A percentile compares a stretch with the other conserved stretches of the same genome.
Evolutionary conservation across 2,113 vertebrate species (phyloP).

Genomic region (Corythaixoides concolor): DNA sequence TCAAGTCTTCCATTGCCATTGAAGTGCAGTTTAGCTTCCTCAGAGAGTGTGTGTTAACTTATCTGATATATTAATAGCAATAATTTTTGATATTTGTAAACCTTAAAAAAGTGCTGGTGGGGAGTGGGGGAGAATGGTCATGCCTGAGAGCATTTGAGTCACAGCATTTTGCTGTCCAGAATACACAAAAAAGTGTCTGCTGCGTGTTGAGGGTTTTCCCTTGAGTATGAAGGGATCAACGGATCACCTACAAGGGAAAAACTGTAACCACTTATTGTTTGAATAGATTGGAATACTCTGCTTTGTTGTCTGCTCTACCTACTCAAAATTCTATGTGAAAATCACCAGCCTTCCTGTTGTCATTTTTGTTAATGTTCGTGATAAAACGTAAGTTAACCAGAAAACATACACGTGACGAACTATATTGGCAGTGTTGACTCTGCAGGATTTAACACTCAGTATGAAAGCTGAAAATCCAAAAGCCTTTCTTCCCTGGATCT

Average conservation of each 20-base stretch:
- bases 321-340: background rate
- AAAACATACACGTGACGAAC: too few species aligned
- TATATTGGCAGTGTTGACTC: background rate
- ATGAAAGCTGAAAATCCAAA: background rate
- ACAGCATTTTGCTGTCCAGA: background rate
- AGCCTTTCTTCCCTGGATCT: background rate
- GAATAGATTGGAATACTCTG: background rate
- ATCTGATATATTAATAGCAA: background rate
- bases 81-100: background rate
- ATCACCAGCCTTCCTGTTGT: background rate
- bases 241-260: background rate
- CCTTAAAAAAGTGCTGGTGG: background rate
- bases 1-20: background rate
- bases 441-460: rapidly evolving
- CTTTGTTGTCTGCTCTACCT: background rate
- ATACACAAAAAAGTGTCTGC: rapidly evolving
- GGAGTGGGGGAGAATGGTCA: too few species aligned
- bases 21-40: background rate
- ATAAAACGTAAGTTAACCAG: too few species aligned
- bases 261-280: too few species aligned
- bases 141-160: background rate
- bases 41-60: background rate
- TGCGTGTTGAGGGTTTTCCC: background rate
- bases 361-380: background rate
- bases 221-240: background rate